Base-by-base conservation (phyloP, 2,888 invertebrate genomes). In the Tethea ocularis region DNA sequence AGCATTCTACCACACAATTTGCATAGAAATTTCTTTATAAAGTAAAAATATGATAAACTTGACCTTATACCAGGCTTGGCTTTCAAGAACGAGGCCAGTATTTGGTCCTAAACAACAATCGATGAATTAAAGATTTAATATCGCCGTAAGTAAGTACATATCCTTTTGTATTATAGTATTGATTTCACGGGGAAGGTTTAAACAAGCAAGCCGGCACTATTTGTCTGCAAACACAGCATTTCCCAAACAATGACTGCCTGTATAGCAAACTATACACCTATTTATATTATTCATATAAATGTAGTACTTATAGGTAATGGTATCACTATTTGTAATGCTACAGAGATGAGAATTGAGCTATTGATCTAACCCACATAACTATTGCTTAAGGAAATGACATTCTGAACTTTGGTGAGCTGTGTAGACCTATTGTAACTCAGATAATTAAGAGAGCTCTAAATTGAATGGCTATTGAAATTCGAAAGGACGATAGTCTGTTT, bases 151-250 rank as follows among this genome's bases (percentile, higher is more conserved):
- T 56, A 33, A 13, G 13, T 58, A 58, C 60, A 52, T 58, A 58
- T 58, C 41, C 29, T 53, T 24, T 24, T 57, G 60, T 59, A 61
- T 59, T 41, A 52, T 64, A 62, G 63, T 64, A 65, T 66, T 66
- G 66, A 70, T 69, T 71, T 59, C 63, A 66, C 63, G 58, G 58
- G 69, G 62, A 68, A 65, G 63, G 65, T 70, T 64, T 68, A 66
- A 68, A 72, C 74, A 76, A 75, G 67, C 75, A 72, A 63, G 56
- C 62, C 54, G 61, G 55, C 59, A 58, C 22, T 78, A 72, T 82
- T 78, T 77, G 76, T 72, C 54, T 51, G 67, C 71, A 81, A 82
- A 81, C 74, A 78, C 60, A 66, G 68, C 64, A 68, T 63, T 69
- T 58, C 53, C 57, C 71, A 78, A 81, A 77, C 78, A 78, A 71